Conservation (phyloP, 2,113 vertebrate species). For the Urocolius indicus region DNA sequence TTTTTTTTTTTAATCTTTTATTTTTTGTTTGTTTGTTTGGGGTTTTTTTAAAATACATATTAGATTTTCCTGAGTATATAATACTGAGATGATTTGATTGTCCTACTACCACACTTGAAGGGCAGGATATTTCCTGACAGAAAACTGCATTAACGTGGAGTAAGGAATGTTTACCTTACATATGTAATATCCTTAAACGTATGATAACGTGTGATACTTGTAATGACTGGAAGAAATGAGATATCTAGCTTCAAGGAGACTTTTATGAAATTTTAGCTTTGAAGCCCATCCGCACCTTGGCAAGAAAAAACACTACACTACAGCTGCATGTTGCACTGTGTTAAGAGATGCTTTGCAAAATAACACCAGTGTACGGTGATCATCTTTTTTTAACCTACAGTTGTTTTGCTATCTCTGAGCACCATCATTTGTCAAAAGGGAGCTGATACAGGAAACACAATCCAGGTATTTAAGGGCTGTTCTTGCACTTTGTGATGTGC, state of each 20-base stretch:
- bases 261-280: background rate
- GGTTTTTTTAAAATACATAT: background rate
- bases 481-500: background rate
- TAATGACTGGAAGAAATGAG: background rate
- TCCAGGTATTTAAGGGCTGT: rapidly evolving
- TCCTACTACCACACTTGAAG: background rate
- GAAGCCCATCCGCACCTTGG: background rate
- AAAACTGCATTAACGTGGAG: background rate
- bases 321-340: rapidly evolving
- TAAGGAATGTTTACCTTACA: background rate
- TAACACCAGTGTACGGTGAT: background rate
- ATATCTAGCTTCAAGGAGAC: background rate
- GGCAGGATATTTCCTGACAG: background rate
- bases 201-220: background rate
- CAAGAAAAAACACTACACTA: background rate
- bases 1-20: background rate
- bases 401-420: background rate
- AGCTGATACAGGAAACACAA: background rate
- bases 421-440: background rate
- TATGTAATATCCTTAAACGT: background rate
- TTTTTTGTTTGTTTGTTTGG: background rate
- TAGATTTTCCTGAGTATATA: background rate
- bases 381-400: background rate
- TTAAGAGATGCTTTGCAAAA: background rate
- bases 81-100: background rate